Base-by-base conservation (phyloP, 2,888 invertebrate species). In the Drosophila pullipes region DNA sequence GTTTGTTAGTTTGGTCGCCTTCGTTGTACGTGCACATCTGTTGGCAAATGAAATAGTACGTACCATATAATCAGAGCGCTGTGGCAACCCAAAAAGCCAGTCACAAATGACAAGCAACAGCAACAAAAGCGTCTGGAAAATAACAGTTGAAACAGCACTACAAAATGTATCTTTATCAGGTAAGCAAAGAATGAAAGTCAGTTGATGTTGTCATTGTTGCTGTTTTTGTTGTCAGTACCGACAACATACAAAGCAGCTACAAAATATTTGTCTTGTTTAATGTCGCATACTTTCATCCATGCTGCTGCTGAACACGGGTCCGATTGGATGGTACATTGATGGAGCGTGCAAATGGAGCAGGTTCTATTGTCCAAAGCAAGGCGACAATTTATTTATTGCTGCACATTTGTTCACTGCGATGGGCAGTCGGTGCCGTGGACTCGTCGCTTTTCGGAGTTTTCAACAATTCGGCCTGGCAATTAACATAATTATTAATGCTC, bases 401-500 rank as follows among this genome's bases (percentile, higher is more conserved):
- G 78, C 82, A 81, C 78, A 77, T 76, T 78, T 76, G 66, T 61
- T 22, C 18, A 55, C 30, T 30, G 47, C 30, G 33, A 33, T 50
- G 35, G 33, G 2, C 4, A 1, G 39, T 49, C 0, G 13, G 13
- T 28, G 16, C 6, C 6, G 4, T 7, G 11, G 57, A 25, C 22
- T 5, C 33, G n/a, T 18, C 22, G 33, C 44, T 53, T 41, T 28
- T 47, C 59, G 33, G 58, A 62, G 52, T 57, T 64, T 55, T 33
- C 30, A 75, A 83, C 87, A 86, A 82, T 79, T 81, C 57, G 71
- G 61, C 28, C 47, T 49, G 69, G 59, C 80, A 81, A 86, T 86
- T 90, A 86, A 81, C 84, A 86, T 90, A 89, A 86, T 86, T 86
- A 89, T 86, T 75, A 89, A 88, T 85, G 91, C 74, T 74, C 72